phyloP scores from a whole-genome alignment of 2,888 invertebrate genomes.

The Rotaria macrura region DNA sequence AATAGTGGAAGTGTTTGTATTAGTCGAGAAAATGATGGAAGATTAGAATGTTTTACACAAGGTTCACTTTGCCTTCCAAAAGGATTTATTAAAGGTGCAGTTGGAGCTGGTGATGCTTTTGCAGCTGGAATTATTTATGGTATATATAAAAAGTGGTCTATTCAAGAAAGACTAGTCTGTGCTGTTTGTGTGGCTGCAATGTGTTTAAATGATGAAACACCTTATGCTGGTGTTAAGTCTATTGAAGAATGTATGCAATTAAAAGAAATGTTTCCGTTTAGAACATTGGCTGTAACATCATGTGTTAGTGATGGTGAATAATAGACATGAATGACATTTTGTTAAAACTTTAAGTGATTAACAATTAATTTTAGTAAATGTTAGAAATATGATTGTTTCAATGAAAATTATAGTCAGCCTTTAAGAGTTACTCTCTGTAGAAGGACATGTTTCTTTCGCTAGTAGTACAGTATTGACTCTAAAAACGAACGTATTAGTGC shows the following conservation, averaged over 20 bases:
- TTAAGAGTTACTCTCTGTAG: too few species aligned
- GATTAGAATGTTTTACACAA: not conserved
- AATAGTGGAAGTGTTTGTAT: not conserved
- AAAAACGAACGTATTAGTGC: too few species aligned
- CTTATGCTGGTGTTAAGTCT: not conserved
- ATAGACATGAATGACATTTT: too few species aligned
- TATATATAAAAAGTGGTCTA: not conserved
- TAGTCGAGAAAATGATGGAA: not conserved
- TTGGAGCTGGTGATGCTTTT: conserved; percentile 1
- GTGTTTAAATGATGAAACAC: not conserved
- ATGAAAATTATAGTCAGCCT: too few species aligned
- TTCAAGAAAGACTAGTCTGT: not conserved
- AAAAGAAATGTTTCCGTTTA: not conserved
- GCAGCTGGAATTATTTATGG: not conserved
- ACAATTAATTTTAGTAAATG: too few species aligned
- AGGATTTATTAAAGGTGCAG: not conserved
- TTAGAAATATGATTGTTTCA: too few species aligned
- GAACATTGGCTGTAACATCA: not conserved
- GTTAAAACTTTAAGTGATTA: too few species aligned
- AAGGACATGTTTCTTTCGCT: too few species aligned
- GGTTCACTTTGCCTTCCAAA: not conserved
- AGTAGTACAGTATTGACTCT: too few species aligned
- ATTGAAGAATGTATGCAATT: not conserved
- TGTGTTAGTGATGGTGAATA: not conserved
- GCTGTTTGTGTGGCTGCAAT: not conserved